Base-by-base conservation (phyloP, 2,888 invertebrate genomes). In the Lumbricus terrestris region DNA sequence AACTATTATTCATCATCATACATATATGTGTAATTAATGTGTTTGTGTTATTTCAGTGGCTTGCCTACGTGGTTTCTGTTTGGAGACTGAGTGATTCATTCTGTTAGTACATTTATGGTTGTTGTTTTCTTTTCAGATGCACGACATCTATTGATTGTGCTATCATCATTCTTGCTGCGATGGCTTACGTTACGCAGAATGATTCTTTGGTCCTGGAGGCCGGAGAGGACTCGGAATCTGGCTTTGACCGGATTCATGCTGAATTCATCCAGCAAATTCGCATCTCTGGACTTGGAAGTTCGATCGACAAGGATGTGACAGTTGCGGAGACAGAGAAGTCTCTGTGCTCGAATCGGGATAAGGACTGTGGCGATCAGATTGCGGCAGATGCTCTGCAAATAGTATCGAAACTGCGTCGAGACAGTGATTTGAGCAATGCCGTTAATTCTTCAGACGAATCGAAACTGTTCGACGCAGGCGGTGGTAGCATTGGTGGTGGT, bases 191-290 rank as follows among this genome's bases (percentile, higher is more conserved):
- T 85, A 37, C 23, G 34, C 35, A 34, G 37, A 85, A 35, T 16
- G 85, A 85, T 85, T 85, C 85, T 37, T 85, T 85, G 85, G 35
- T 33, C 18, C 18, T 85, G 34, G 69, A 6, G 69, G 85, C 85
- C 35, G 85, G 85, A 85, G 85, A 85, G 85, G 85, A 85, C 37
- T 85, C 85, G 11, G 85, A 85, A 35, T 85, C 85, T 23, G 85
- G 85, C 37, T 85, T 85, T 85, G 85, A 85, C 85, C 85, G 11
- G 35, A 85, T 85, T 37, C 85, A 85, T 33, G 37, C 85, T 6
- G 85, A 85, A 23, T 85, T 85, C 85, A 34, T 85, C 15, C 85
- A 85, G 37, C 85, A 85, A 18, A 85, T 85, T 35, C 85, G 85
- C 85, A 85, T 85, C 23, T 85, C 85, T 23, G 85, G 85, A 37